phyloP scores from a whole-genome alignment of 2,888 invertebrate genomes.

The Diloba caeruleocephala region DNA sequence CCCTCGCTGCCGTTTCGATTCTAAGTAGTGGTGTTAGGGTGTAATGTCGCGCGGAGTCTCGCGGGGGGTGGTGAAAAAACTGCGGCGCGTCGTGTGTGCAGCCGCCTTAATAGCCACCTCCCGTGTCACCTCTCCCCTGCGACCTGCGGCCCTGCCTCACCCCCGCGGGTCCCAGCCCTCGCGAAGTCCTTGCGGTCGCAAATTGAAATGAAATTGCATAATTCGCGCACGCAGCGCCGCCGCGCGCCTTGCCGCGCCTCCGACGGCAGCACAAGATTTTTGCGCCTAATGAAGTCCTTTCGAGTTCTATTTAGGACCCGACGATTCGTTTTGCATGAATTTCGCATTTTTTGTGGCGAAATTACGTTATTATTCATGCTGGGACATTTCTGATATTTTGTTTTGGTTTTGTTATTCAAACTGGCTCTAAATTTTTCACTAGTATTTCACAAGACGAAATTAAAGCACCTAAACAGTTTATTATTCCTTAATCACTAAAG shows the following conservation, averaged over 20 bases:
- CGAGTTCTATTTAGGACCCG: conserved; percentile 22
- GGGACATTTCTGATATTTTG: background rate
- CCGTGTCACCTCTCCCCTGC: conserved; percentile 35
- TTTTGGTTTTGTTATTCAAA: too few species aligned
- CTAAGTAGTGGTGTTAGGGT: conserved; percentile 70
- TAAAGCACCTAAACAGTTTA: too few species aligned
- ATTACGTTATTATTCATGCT: conserved; percentile 23
- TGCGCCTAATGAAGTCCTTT: conserved; percentile 78
- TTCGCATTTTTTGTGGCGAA: conserved; percentile 19
- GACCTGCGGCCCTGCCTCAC: conserved; percentile 9
- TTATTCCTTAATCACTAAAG: too few species aligned
- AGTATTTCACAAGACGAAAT: too few species aligned
- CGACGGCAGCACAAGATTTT: conserved; percentile 64
- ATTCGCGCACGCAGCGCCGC: conserved; percentile 67
- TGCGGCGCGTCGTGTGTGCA: conserved; percentile 79
- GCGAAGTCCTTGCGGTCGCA: conserved; percentile 71
- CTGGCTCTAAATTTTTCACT: too few species aligned
- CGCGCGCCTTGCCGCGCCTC: conserved; percentile 33
- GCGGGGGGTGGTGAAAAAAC: conserved; percentile 77
- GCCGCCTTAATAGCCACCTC: conserved; percentile 72
- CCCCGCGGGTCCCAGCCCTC: conserved; percentile 30
- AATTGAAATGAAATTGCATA: conserved; percentile 87
- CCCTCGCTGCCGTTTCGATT: conserved; percentile 59
- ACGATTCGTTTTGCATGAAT: conserved; percentile 29
- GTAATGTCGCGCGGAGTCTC: conserved; percentile 59